Conservation (phyloP, 1,140 invertebrate genomes). For the Helicorthomorpha holstii region DNA sequence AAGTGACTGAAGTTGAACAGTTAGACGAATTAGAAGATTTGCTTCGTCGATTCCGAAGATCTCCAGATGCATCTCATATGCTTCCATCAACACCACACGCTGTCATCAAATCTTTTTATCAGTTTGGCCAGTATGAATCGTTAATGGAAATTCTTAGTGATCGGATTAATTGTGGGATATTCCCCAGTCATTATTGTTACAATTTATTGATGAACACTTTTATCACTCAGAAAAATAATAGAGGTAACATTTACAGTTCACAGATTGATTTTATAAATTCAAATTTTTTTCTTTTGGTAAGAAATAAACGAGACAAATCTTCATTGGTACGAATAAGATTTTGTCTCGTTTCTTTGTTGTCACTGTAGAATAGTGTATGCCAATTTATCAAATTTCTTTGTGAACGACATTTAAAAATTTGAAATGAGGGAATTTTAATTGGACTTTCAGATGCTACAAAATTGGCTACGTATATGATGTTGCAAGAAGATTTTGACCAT, state of each 20-base stretch:
- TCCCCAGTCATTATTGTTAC: conserved; percentile 56
- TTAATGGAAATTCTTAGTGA: conserved; percentile 56
- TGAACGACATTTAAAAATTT: background rate
- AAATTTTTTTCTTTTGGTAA: too few species aligned
- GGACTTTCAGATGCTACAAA: conserved; percentile 42
- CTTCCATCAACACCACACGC: conserved; percentile 67
- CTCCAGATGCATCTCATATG: conserved; percentile 43
- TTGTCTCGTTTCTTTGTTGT: conserved; percentile 11
- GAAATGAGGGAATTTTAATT: background rate
- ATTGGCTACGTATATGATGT: conserved; percentile 58
- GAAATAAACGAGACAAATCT: too few species aligned
- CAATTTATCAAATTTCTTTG: background rate
- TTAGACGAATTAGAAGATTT: conserved; percentile 15
- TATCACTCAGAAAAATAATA: conserved; percentile 45
- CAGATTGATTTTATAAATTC: too few species aligned
- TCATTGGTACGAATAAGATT: too few species aligned
- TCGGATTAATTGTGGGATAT: conserved; percentile 72
- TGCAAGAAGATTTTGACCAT: conserved; percentile 71
- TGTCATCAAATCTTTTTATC: conserved; percentile 45
- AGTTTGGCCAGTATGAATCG: conserved; percentile 36
- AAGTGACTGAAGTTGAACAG: conserved; percentile 12
- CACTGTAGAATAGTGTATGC: background rate
- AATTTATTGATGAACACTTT: conserved; percentile 70
- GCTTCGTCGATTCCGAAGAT: conserved; percentile 39
- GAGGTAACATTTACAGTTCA: too few species aligned